Conservation (phyloP, 2,888 invertebrate genomes). For the Drosophila nigricruria region DNA sequence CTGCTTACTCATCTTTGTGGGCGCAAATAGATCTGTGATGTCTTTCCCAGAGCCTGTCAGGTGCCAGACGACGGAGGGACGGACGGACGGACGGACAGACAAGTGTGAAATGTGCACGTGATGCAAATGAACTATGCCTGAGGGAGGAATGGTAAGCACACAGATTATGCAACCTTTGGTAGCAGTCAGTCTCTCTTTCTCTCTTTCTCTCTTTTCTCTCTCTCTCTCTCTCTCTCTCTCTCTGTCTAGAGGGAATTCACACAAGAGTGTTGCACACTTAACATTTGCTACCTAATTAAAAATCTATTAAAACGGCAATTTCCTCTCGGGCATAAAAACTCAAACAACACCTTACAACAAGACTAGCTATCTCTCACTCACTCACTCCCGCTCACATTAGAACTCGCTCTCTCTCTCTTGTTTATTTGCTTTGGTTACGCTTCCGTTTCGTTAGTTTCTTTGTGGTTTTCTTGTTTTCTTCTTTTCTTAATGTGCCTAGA, state of each 20-base stretch:
- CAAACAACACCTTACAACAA: conserved; percentile 13
- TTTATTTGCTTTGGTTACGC: conserved; percentile 29
- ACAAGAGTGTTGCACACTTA: conserved; percentile 25
- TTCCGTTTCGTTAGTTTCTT: conserved; percentile 33
- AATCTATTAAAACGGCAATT: conserved; percentile 53
- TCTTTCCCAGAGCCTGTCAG: conserved; percentile 47
- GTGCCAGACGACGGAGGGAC: conserved; percentile 63
- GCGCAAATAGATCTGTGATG: conserved; percentile 53
- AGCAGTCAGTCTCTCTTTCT: conserved; percentile 1
- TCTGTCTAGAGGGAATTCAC: neutral
- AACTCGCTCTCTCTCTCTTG: neutral
- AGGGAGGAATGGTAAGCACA: neutral
- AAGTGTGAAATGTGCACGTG: conserved; percentile 66
- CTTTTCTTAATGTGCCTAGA: conserved; percentile 8
- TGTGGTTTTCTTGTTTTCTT: conserved; percentile 21
- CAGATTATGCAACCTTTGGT: conserved; percentile 63
- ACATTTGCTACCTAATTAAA: conserved; percentile 62
- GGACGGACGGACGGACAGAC: neutral
- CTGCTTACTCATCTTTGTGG: conserved; percentile 39
- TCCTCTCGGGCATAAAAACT: conserved; percentile 30
- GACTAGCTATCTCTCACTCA: neutral
- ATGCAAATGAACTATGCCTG: conserved; percentile 44
- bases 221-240: neutral
- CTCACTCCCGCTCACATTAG: neutral
- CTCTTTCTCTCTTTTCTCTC: neutral